phyloP scores from a whole-genome alignment of 1,140 invertebrate genomes.

The Trissolcus basalis region DNA sequence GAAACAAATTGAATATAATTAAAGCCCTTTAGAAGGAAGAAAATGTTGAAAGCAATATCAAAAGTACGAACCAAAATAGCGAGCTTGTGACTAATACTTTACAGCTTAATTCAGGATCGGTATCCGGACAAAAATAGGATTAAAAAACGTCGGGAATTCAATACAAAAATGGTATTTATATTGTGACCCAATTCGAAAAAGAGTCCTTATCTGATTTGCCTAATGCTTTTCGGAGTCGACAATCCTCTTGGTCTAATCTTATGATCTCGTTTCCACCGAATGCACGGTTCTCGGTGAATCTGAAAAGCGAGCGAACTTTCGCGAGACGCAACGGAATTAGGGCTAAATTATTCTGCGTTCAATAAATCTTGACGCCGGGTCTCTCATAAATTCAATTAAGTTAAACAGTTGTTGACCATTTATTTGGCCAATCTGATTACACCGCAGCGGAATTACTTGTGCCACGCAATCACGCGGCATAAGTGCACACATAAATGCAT shows the following conservation, averaged over 20 bases:
- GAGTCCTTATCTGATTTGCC: conserved; percentile 26
- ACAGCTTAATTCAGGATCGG: conserved; percentile 37
- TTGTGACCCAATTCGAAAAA: conserved; percentile 28
- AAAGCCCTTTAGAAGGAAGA: conserved; percentile 19
- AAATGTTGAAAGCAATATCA: conserved; percentile 36
- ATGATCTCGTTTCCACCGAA: conserved; percentile 20
- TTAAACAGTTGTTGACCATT: conserved; percentile 37
- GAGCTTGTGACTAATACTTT: conserved; percentile 43
- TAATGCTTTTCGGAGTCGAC: conserved; percentile 30
- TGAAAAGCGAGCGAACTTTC: not conserved
- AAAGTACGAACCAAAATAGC: conserved; percentile 29
- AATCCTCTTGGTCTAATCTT: conserved; percentile 37
- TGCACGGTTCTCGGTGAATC: not conserved
- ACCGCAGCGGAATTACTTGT: conserved; percentile 25
- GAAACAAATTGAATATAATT: conserved; percentile 32
- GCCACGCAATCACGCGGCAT: conserved; percentile 11
- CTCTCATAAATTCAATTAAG: conserved; percentile 39
- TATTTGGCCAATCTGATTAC: conserved; percentile 26
- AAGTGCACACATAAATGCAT: conserved; percentile 41
- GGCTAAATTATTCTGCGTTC: conserved; percentile 3
- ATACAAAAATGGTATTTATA: conserved; percentile 32
- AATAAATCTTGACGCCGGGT: conserved; percentile 15
- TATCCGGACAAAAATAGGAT: conserved; percentile 24
- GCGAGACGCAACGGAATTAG: not conserved
- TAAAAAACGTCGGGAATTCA: conserved; percentile 12